A percentile compares a stretch with the other conserved stretches of the same genome.
These are phyloP conservation scores for Meloe dianella DNA, from an alignment of 2,888 invertebrate genomes.

Conservation along the genomic window DNA sequence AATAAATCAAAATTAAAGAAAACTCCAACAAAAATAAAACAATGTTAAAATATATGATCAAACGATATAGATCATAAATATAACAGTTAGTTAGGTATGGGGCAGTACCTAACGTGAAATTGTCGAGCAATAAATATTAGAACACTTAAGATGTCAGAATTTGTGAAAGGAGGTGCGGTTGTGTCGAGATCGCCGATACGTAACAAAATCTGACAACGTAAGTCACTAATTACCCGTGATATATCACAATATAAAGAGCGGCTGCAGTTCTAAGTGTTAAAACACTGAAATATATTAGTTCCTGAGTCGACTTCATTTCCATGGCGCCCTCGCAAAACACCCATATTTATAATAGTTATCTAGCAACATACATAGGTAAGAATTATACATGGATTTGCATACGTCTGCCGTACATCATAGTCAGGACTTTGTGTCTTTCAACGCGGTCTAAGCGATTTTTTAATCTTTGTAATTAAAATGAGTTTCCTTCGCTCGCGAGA, in stretches of 20 bases:
- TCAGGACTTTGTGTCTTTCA: constrained; percentile 54
- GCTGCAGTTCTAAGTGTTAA: constrained; percentile 57
- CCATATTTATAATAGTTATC: constrained; percentile 57
- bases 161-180: constrained; percentile 52
- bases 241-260: constrained; percentile 59
- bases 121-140: constrained; percentile 52
- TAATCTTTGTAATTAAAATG: constrained; percentile 60
- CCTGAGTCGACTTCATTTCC: constrained; percentile 54
- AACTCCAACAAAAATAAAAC: constrained; percentile 16
- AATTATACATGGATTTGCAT: constrained; percentile 57
- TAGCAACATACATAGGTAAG: constrained; percentile 55
- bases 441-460: constrained; percentile 56
- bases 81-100: not conserved
- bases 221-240: constrained; percentile 59
- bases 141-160: constrained; percentile 54
- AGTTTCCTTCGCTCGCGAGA: constrained; percentile 54
- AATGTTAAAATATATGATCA: constrained; percentile 49
- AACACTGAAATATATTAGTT: constrained; percentile 60
- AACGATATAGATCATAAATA: constrained; percentile 52
- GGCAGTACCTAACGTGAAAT: constrained; percentile 49
- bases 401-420: constrained; percentile 53
- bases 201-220: constrained; percentile 56
- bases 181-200: constrained; percentile 53
- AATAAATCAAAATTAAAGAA: constrained; percentile 48
- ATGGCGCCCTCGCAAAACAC: constrained; percentile 50